Evolutionary conservation across 2,888 invertebrate genomes (phyloP), one percentile per base, ranked within the genome.

Genomic region (Pemphredon lugubris): DNA sequence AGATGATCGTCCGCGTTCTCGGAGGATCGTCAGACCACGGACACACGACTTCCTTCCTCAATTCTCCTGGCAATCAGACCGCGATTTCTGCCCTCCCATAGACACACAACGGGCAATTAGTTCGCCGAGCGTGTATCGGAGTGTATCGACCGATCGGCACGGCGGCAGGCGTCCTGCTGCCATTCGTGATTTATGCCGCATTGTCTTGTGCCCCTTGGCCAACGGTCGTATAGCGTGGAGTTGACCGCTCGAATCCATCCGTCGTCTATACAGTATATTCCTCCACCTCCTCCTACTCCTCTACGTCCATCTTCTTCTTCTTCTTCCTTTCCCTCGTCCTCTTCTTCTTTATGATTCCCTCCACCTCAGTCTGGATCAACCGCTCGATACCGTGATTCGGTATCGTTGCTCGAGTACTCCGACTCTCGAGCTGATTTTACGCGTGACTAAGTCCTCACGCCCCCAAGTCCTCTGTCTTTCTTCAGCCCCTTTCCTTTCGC

Each of bases 101-200:
- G 79, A 77, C 75, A 77, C 75, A 75, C 82, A 76, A 79, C 73
- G 74, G 79, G 79, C 74, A 86, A 86, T 86, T 86, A 86, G 83
- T 76, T 81, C 75, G 78, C 72, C 77, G 79, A 78, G 75, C 77
- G 77, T 81, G 84, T 83, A 84, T 85, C 85, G 76, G 76, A 83
- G 86, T 86, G 85, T 84, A 86, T 86, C 84, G 83, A 83, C 69
- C 78, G 81, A 81, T 81, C 76, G 78, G 71, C 73, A 80, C 74
- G 75, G 71, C 73, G 73, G 67, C 73, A 57, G 76, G 73, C 80
- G 72, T 79, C 76, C 76, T 64, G 78, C 81, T 81, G 81, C 78
- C 80, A 76, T 81, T 81, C 74, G 73, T 83, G 83, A 83, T 83
- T 83, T 83, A 83, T 83, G 79, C 76, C 48, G 82, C 79, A 82